phyloP scores from a whole-genome alignment of 30 jellyfish, hydroid and myxozoan genomes.

The Calvadosia cruxmelitensis region DNA sequence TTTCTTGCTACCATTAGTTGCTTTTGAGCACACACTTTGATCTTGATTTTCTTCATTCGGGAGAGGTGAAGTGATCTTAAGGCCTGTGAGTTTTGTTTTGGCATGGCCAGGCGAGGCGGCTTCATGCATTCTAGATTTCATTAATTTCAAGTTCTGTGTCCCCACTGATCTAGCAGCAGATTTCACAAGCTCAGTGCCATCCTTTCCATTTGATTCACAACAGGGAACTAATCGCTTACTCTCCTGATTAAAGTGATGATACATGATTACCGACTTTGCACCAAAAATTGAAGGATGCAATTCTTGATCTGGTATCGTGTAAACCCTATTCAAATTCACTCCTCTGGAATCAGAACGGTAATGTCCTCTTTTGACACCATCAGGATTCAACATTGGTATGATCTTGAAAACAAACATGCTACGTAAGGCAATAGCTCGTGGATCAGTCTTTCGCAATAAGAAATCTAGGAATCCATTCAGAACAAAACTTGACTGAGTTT shows the following conservation, averaged over 20 bases:
- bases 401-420: conserved; percentile 60
- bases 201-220: no score
- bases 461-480: conserved; percentile 80
- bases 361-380: conserved; percentile 81
- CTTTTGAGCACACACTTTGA: no score
- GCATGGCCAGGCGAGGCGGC: background rate
- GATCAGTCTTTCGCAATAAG: conserved; percentile 45
- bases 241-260: conserved; percentile 26
- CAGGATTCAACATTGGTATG: conserved; percentile 91
- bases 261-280: conserved; percentile 39
- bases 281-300: conserved; percentile 84
- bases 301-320: conserved; percentile 53
- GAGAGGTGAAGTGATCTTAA: background rate
- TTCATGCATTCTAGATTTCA: no score
- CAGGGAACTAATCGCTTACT: no score
- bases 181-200: no score
- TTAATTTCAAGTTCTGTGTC: background rate
- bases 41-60: background rate
- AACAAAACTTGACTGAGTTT: conserved; percentile 81
- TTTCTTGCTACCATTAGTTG: no score
- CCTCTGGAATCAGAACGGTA: conserved; percentile 87
- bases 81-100: background rate
- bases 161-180: no score
- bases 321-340: conserved; percentile 73
- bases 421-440: conserved; percentile 48